These are phyloP conservation scores for Crenichthys baileyi DNA, from an alignment of 2,797 vertebrate genomes.

Conservation along the genomic window DNA sequence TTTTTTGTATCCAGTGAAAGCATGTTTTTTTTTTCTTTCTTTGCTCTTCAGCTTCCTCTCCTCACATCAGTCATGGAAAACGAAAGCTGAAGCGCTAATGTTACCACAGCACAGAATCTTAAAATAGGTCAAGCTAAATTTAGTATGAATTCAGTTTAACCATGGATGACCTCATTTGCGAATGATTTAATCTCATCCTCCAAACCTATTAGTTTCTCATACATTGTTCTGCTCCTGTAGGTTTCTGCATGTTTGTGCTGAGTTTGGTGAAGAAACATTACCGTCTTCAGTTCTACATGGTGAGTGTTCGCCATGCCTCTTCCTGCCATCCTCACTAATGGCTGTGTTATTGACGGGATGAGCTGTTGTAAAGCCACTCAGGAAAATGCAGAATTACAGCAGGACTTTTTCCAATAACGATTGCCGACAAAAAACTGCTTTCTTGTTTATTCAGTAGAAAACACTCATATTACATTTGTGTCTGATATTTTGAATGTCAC, in stretches of 20 bases:
- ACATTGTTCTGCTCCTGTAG: conserved; percentile 59
- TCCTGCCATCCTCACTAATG: background rate
- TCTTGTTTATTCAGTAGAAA: background rate
- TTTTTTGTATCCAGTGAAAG: background rate
- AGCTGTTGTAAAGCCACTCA: background rate
- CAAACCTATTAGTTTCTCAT: background rate
- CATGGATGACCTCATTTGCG: conserved; percentile 32
- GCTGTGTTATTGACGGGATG: conserved; percentile 53
- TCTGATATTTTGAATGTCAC: background rate
- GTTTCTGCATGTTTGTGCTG: conserved; percentile 99
- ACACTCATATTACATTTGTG: background rate
- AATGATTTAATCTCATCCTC: conserved; percentile 22
- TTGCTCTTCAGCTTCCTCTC: background rate
- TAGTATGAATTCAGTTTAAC: conserved; percentile 24
- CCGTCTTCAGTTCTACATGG: conserved; percentile 99
- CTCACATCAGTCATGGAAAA: conserved; percentile 4
- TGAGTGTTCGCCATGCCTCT: conserved; percentile 65
- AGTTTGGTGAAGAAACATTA: conserved; percentile 99
- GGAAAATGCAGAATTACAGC: conserved; percentile 27
- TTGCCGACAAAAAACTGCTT: background rate
- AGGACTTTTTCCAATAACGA: background rate
- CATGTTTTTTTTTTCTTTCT: background rate
- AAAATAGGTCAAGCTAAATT: conserved; percentile 58
- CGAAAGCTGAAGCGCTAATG: background rate
- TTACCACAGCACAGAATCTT: conserved; percentile 17